Percentiles rank a stretch among this genome's conserved stretches.
phyloP scores from a whole-genome alignment of 2,797 vertebrate genomes.

The Pipistrellus nathusii region DNA sequence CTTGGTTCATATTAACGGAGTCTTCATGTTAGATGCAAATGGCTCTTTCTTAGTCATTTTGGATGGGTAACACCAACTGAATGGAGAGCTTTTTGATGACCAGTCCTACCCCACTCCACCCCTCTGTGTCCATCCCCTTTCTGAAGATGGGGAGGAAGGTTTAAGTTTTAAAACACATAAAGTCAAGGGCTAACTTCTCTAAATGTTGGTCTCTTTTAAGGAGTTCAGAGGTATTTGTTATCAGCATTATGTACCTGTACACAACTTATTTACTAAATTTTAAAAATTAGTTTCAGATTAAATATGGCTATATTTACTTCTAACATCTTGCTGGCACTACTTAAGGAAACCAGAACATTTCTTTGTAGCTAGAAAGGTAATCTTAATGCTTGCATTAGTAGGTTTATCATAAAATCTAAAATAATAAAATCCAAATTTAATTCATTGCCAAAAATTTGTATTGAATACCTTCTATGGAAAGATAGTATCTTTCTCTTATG shows the following conservation, averaged over 20 bases:
- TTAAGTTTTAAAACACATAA: neutral
- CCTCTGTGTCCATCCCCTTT: neutral
- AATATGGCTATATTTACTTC: neutral
- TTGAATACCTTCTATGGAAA: conserved; percentile 6
- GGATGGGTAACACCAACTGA: neutral
- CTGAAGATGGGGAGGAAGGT: neutral
- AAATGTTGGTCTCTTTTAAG: neutral
- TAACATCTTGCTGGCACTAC: neutral
- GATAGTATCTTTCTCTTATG: conserved; percentile 33
- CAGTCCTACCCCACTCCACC: neutral
- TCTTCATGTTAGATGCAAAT: neutral
- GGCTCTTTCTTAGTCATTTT: neutral
- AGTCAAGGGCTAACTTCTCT: neutral
- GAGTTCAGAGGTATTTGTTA: neutral
- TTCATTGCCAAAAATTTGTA: conserved; percentile 55
- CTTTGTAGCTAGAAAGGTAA: conserved; percentile 51
- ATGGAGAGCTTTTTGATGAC: neutral
- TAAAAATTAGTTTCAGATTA: conserved; percentile 14
- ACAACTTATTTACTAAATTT: conserved; percentile 45
- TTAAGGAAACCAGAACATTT: conserved; percentile 34
- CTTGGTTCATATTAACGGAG: neutral
- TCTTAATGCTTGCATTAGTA: neutral
- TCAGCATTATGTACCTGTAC: neutral
- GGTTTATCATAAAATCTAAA: conserved; percentile 33
- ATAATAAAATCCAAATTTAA: conserved; percentile 50